Conservation (phyloP, 1,140 invertebrate species). For the Drosophila nigrodunni region DNA sequence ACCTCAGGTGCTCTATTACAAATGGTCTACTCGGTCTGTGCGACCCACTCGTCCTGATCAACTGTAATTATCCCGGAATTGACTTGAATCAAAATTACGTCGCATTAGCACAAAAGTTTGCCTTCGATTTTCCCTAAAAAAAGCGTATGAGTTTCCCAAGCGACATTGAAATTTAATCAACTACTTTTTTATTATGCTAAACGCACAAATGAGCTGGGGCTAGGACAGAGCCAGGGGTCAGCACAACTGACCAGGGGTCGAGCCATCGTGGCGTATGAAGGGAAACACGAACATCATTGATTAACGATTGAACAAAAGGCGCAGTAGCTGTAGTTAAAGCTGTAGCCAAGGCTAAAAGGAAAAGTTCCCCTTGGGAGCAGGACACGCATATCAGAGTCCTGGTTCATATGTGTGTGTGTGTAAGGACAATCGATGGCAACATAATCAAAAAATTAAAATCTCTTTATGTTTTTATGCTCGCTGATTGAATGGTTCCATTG, state of each 20-base stretch:
- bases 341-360: slow-evolving; percentile 28
- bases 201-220: slow-evolving; percentile 67
- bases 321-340: slow-evolving; percentile 20
- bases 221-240: slow-evolving; percentile 12
- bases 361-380: slow-evolving; percentile 49
- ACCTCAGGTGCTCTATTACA: slow-evolving; percentile 20
- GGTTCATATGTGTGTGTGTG: slow-evolving; percentile 6
- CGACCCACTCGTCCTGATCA: slow-evolving; percentile 18
- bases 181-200: slow-evolving; percentile 83
- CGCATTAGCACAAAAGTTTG: slow-evolving; percentile 62
- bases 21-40: not conserved
- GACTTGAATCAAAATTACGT: slow-evolving; percentile 75
- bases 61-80: slow-evolving; percentile 30
- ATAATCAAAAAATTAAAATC: slow-evolving; percentile 85
- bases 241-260: slow-evolving; percentile 63
- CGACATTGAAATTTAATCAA: slow-evolving; percentile 81
- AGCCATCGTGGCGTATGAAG: slow-evolving; percentile 12
- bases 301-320: slow-evolving; percentile 76
- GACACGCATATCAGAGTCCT: slow-evolving; percentile 31
- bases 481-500: slow-evolving; percentile 84
- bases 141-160: slow-evolving; percentile 33
- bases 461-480: slow-evolving; percentile 82
- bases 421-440: slow-evolving; percentile 32
- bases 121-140: slow-evolving; percentile 20
- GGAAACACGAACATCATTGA: slow-evolving; percentile 75